phyloP scores from a whole-genome alignment of 2,888 invertebrate genomes.

The Rugalucina vietnamica region DNA sequence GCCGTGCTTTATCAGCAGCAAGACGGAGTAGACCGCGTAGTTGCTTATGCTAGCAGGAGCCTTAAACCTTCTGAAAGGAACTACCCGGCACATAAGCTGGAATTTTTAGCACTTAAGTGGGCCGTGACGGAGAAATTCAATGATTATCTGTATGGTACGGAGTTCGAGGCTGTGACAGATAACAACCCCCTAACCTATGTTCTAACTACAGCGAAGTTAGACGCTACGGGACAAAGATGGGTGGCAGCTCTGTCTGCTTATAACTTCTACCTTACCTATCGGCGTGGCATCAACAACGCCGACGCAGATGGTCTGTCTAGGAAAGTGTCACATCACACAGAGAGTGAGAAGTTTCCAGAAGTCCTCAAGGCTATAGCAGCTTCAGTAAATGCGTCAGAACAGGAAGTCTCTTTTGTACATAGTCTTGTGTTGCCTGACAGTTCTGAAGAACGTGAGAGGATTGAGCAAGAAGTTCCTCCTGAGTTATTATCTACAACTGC shows the following conservation, averaged over 20 bases:
- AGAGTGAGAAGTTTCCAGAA: neutral
- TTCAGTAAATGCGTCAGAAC: neutral
- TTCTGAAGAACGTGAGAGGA: no score
- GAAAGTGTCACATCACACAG: neutral
- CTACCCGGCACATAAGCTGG: neutral
- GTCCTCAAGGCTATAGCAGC: neutral
- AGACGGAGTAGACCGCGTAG: neutral
- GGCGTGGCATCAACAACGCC: neutral
- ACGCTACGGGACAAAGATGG: no score
- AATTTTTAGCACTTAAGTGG: neutral
- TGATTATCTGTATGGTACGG: neutral
- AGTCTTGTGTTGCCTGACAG: neutral
- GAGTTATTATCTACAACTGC: neutral
- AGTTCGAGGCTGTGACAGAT: conserved; percentile 1
- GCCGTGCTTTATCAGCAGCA: neutral
- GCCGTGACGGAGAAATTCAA: conserved; percentile 6
- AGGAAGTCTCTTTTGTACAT: neutral
- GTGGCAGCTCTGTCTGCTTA: neutral
- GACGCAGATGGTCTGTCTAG: neutral
- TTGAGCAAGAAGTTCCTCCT: neutral
- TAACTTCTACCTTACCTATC: neutral
- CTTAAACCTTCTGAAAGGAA: conserved; percentile 3
- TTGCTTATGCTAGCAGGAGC: neutral
- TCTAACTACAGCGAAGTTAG: neutral
- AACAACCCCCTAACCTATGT: neutral